Base-by-base conservation (phyloP, 2,113 vertebrate genomes). In the Sinocyclocheilus grahami region DNA sequence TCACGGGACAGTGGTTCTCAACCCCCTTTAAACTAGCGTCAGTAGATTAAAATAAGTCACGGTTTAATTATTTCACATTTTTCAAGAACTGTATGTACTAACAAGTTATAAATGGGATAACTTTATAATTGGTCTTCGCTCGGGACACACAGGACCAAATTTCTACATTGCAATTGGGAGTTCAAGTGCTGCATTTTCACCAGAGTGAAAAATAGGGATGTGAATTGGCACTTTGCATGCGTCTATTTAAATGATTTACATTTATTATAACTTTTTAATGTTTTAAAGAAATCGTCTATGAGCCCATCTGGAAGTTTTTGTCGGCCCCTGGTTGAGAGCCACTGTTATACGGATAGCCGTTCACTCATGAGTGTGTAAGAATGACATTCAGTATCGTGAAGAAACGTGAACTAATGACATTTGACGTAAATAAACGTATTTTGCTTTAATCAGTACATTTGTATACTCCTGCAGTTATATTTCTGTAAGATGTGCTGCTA, bases 381-480 rank as follows among this genome's bases (percentile, higher is more conserved):
- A 53, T n/a, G 27, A 55, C n/a, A 53, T 90, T 91, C 91, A 91
- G 92, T 93, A 93, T 93, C 91, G 92, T 94, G 93, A 94, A 93
- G 87, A 62, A 89, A 92, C 91, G 67, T 92, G 80, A 92, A 92
- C 91, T 91, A 92, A 89, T 46, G 91, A 96, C 96, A 96, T 94
- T 90, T 93, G 96, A 96, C 95, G 90, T 95, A 94, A 94, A 92
- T 93, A 93, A 94, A 86, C 90, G 96, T 99, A 96, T 96, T 98
- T 98, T 98, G 96, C 97, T 97, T 98, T 97, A 96, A 95, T 97
- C 96, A 96, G 96, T 95, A 97, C 96, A 97, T 99, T 98, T 98
- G 97, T 98, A 98, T 98, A 98, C 96, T 97, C 95, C 93, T 94
- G 96, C 97, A 97, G 97, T 96, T 98, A 96, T 98, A 97, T 97